Conservation (phyloP, 1,140 invertebrate species). For the Drosophila biarmipes region DNA sequence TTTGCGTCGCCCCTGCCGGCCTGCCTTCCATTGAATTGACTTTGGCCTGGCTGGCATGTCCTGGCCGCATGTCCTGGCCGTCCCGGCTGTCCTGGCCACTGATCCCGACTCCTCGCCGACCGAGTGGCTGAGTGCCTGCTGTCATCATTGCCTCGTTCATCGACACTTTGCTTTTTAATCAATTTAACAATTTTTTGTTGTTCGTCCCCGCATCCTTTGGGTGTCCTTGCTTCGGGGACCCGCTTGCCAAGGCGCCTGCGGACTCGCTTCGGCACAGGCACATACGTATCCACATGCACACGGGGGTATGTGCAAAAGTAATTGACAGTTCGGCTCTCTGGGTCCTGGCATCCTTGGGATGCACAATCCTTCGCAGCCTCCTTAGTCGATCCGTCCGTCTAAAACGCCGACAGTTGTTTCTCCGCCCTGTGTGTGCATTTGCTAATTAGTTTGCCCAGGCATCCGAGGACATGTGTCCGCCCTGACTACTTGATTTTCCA, state of each 20-base stretch:
- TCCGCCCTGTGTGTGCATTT: conserved; percentile 59
- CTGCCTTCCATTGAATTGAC: conserved; percentile 44
- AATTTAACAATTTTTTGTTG: conserved; percentile 78
- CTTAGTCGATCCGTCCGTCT: conserved; percentile 31
- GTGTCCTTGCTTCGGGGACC: conserved; percentile 15
- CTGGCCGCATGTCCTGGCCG: conserved; percentile 5
- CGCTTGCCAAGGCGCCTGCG: conserved; percentile 32
- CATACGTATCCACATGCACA: conserved; percentile 22
- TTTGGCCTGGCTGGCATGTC: conserved; percentile 28
- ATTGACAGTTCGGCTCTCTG: conserved; percentile 58
- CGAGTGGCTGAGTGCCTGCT: conserved; percentile 53
- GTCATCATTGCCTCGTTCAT: conserved; percentile 82
- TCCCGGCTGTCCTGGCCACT: conserved; percentile 41
- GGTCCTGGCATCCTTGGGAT: conserved; percentile 19
- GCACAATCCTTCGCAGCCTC: conserved; percentile 5
- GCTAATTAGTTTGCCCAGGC: conserved; percentile 78
- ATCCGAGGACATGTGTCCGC: conserved; percentile 39
- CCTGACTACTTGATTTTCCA: conserved; percentile 17
- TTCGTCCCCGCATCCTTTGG: conserved; percentile 8
- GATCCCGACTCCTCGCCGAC: conserved; percentile 18
- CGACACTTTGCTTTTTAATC: conserved; percentile 83
- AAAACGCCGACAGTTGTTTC: conserved; percentile 51
- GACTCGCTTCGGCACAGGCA: conserved; percentile 23
- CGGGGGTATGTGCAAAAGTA: conserved; percentile 69
- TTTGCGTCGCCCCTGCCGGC: neutral